Evolutionary conservation across 2,888 invertebrate species (phyloP), one percentile per base, ranked within the genome.

Genomic region (Hypsopygia costalis): DNA sequence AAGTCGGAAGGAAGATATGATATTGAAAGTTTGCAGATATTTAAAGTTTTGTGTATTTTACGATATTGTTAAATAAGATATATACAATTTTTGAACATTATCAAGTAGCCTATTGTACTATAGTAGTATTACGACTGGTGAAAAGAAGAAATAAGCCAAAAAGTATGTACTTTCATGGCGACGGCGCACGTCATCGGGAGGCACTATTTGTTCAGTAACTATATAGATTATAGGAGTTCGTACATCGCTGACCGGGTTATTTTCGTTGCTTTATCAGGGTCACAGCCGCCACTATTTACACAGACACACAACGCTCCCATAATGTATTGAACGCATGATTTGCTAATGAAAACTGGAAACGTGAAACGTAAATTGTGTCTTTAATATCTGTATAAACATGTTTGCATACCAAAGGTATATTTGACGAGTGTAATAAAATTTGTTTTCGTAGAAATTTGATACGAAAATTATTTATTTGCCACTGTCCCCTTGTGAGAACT

Each of bases 181-280:
- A 16, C 4, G 3, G 16, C 16, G 4, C 36, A 38, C 9, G 36
- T 9, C 27, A 29, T 49, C 49, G 46, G 44, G 43, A 59, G 55
- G 54, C 56, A 58, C 47, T 62, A 67, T 68, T 67, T 62, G 55
- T 58, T 51, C 47, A 49, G 65, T 63, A 70, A 69, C 69, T 52
- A 69, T 52, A 69, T 55, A 70, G 68, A 71, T 71, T 67, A 70
- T 66, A 71, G 69, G 53, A 69, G 60, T 52, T 62, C 63, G 62
- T 58, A 49, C 52, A 56, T 62, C 51, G 51, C 58, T 65, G 66
- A 66, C 64, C 69, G 75, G 64, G 80, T 78, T 85, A 85, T 85
- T 85, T 85, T 74, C 54, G 85, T 77, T 71, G 65, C 63, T 68
- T 59, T 75, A 82, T 81, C 83, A 83, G 79, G 82, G 83, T 81